Conservation (phyloP, 92 coral and sea anemone genomes). For the Heliopora coerulea region DNA sequence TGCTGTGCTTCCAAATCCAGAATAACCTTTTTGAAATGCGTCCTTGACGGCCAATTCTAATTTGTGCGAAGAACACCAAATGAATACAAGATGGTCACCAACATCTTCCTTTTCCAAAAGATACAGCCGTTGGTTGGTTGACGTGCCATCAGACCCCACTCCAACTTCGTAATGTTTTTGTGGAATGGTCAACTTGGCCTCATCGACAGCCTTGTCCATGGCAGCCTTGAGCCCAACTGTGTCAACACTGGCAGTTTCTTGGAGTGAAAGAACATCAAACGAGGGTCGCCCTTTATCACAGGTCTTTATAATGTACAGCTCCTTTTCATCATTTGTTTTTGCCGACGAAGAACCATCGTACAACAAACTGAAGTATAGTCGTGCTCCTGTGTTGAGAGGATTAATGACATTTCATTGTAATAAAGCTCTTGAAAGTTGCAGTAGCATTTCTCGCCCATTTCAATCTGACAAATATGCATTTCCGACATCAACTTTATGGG, state of each 20-base stretch:
- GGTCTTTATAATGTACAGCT: constrained; percentile 33
- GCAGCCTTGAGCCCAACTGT: constrained; percentile 17
- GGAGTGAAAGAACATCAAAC: constrained; percentile 32
- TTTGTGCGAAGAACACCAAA: constrained; percentile 14
- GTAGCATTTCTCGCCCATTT: constrained; percentile 16
- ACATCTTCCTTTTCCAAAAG: constrained; percentile 18
- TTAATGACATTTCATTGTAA: constrained; percentile 1
- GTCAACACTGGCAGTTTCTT: constrained; percentile 21
- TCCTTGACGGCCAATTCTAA: constrained; percentile 25
- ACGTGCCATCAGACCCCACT: constrained; percentile 17
- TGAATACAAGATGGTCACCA: constrained; percentile 23
- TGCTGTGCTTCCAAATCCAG: too few relatives aligned
- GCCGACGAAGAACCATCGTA: constrained; percentile 30
- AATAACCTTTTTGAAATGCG: constrained; percentile 8
- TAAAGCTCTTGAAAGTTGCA: constrained; percentile 21
- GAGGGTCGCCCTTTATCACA: constrained; percentile 14
- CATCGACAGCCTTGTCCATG: constrained; percentile 5
- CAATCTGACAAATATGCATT: constrained; percentile 4
- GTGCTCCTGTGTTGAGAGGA: constrained; percentile 20
- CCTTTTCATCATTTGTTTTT: constrained; percentile 33
- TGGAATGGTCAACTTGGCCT: constrained; percentile 19
- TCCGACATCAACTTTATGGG: constrained; percentile 27
- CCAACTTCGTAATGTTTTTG: constrained; percentile 18
- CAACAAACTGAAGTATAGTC: constrained; percentile 22
- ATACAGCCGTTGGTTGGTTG: constrained; percentile 25